Conservation (phyloP, 2,113 vertebrate genomes). For the Neogale vison region DNA sequence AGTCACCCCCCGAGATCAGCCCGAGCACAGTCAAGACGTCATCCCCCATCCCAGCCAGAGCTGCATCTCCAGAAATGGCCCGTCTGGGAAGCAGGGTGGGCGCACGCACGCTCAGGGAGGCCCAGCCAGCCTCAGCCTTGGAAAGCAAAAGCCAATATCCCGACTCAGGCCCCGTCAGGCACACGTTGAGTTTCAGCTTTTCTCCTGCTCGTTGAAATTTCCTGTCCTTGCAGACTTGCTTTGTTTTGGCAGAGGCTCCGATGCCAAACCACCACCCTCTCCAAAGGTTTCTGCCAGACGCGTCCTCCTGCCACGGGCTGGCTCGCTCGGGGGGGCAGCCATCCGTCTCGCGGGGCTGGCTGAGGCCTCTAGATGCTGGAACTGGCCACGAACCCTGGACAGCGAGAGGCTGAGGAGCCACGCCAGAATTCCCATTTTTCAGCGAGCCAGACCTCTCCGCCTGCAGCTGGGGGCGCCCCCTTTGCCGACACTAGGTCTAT, state of each 20-base stretch:
- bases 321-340: not conserved
- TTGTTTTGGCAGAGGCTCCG: not conserved
- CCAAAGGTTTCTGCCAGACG: not conserved
- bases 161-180: not conserved
- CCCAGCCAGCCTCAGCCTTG: not conserved
- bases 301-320: not conserved
- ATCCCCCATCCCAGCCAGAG: not conserved
- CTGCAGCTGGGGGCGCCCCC: not conserved
- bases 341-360: constrained; percentile 16
- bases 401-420: not conserved
- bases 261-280: not conserved
- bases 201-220: not conserved
- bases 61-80: not conserved
- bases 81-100: not conserved
- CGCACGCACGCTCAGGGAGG: accelerated
- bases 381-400: not conserved
- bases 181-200: not conserved
- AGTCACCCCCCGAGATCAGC: not conserved
- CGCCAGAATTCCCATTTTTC: not conserved
- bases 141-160: not conserved
- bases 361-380: not conserved
- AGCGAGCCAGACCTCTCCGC: not conserved
- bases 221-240: not conserved
- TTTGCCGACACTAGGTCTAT: not conserved
- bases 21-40: not conserved